These are phyloP conservation scores for Drosophila longiperda DNA, from an alignment of 2,888 invertebrate genomes.

Conservation along the genomic window DNA sequence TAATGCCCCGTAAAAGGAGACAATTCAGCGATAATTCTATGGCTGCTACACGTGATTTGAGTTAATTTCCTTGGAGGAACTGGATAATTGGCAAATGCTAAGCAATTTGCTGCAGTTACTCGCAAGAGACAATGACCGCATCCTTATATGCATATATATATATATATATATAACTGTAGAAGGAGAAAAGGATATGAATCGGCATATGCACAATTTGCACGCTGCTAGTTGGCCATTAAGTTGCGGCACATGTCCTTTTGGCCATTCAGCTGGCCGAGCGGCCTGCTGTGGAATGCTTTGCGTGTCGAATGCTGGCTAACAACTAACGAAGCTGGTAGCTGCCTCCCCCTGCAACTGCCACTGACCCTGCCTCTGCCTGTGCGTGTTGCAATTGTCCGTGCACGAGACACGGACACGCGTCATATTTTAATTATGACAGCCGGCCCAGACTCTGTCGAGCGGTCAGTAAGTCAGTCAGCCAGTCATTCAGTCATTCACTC, in stretches of 20 bases:
- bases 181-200: background rate
- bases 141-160: constrained; percentile 5
- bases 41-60: constrained; percentile 52
- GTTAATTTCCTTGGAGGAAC: constrained; percentile 64
- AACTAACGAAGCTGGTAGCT: constrained; percentile 37
- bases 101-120: constrained; percentile 67
- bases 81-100: constrained; percentile 68
- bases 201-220: constrained; percentile 45
- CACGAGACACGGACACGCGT: constrained; percentile 75
- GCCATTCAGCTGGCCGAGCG: constrained; percentile 44
- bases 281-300: constrained; percentile 49
- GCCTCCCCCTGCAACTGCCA: constrained; percentile 17
- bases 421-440: constrained; percentile 81
- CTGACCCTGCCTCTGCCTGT: constrained; percentile 13
- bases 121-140: constrained; percentile 63
- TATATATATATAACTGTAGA: background rate
- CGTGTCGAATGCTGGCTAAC: constrained; percentile 68
- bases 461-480: constrained; percentile 48
- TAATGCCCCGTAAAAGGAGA: background rate
- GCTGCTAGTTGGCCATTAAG: constrained; percentile 39
- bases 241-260: constrained; percentile 49
- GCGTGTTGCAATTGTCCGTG: constrained; percentile 64
- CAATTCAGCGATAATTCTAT: constrained; percentile 15
- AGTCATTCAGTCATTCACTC: constrained; percentile 22
- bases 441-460: constrained; percentile 46